phyloP scores from a whole-genome alignment of 2,888 invertebrate genomes.

The Napeogenes inachia region DNA sequence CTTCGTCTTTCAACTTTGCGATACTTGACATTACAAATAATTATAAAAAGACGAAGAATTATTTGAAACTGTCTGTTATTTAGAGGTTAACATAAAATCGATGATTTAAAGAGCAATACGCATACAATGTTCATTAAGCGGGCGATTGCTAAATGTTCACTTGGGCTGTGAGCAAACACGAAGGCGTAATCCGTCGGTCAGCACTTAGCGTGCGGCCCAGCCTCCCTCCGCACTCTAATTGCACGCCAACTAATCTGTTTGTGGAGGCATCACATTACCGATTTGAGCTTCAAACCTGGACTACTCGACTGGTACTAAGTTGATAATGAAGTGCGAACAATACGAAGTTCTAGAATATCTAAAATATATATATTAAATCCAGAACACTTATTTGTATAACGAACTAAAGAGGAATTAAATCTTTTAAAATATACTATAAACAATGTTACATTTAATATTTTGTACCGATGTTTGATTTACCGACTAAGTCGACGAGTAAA shows the following conservation, averaged over 20 bases:
- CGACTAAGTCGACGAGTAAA: conserved; percentile 46
- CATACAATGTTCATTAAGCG: conserved; percentile 64
- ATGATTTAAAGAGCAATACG: conserved; percentile 61
- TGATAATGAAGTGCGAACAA: conserved; percentile 6
- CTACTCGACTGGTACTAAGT: conserved; percentile 13
- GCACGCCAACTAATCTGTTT: conserved; percentile 71
- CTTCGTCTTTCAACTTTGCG: neutral
- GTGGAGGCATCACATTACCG: conserved; percentile 56
- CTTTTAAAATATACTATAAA: too few species aligned
- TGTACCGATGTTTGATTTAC: conserved; percentile 26
- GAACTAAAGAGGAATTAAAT: too few species aligned
- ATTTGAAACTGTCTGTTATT: neutral
- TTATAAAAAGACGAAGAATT: too few species aligned
- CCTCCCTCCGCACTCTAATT: conserved; percentile 67
- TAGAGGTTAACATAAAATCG: conserved; percentile 40
- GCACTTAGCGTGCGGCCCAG: conserved; percentile 71
- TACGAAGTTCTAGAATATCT: neutral
- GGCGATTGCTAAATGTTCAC: conserved; percentile 66
- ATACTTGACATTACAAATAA: too few species aligned
- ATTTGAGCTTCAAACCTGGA: conserved; percentile 29
- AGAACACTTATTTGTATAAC: neutral
- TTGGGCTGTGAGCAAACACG: conserved; percentile 61
- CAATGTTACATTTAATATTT: neutral
- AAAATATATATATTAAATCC: neutral
- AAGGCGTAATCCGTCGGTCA: conserved; percentile 70